Percentiles rank a stretch among this genome's conserved stretches.
These are phyloP conservation scores for Hetaerina americana DNA, from an alignment of 1,140 invertebrate species.

Conservation along the genomic window DNA sequence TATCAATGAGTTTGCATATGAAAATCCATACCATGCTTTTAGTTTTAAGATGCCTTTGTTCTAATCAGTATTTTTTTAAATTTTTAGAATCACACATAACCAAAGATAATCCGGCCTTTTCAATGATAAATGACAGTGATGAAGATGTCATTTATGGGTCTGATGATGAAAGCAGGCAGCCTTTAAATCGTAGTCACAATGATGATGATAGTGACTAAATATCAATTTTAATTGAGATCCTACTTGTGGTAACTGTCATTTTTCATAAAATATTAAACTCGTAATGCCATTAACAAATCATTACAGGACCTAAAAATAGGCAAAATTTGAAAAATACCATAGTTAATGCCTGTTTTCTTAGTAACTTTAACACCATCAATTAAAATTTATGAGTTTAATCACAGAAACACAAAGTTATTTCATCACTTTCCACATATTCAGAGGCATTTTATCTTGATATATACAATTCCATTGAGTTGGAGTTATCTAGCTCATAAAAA, in stretches of 20 bases:
- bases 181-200: conserved; percentile 47
- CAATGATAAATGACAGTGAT: conserved; percentile 97
- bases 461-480: no score
- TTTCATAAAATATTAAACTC: not conserved
- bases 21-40: conserved; percentile 1
- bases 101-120: conserved; percentile 93
- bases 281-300: no score
- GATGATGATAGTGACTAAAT: conserved; percentile 53
- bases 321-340: no score
- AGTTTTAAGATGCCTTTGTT: conserved; percentile 7
- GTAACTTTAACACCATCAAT: no score
- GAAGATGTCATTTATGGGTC: conserved; percentile 94
- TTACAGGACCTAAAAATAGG: no score
- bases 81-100: conserved; percentile 50
- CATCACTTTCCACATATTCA: no score
- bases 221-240: not conserved
- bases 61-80: conserved; percentile 8
- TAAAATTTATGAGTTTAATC: no score
- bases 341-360: no score
- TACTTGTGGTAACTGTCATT: not conserved
- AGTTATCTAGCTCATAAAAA: no score
- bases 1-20: conserved; percentile 1
- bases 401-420: no score
- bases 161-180: conserved; percentile 69
- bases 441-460: no score